Conservation (phyloP, 2,888 invertebrate species). For the Venustoraphidia nigricollis region DNA sequence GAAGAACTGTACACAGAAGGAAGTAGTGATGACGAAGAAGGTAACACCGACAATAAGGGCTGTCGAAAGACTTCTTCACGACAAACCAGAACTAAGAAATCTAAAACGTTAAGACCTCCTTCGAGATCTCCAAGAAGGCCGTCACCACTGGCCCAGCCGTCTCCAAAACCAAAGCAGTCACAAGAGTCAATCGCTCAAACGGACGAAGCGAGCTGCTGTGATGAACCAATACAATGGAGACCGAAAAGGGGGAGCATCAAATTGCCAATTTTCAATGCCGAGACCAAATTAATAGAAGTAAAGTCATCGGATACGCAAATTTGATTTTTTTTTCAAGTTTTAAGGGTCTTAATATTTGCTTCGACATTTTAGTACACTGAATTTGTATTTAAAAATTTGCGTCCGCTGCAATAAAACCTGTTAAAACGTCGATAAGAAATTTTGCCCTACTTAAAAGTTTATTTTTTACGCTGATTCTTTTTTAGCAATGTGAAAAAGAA, state of each 20-base stretch:
- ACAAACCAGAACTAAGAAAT: not conserved
- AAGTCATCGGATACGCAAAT: no score
- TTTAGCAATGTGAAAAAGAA: no score
- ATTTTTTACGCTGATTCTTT: no score
- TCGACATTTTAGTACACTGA: no score
- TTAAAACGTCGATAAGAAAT: no score
- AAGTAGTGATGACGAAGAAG: constrained; percentile 24
- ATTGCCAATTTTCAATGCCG: constrained; percentile 15
- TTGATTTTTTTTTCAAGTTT: no score
- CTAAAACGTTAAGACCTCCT: not conserved
- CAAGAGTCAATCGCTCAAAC: constrained; percentile 4
- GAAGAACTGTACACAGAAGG: constrained; percentile 31
- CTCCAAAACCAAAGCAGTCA: constrained; percentile 1
- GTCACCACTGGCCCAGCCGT: not conserved
- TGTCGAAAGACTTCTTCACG: not conserved
- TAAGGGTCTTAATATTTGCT: no score
- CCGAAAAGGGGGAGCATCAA: constrained; percentile 27
- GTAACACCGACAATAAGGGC: not conserved
- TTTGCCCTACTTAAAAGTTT: no score
- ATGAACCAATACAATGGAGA: constrained; percentile 20
- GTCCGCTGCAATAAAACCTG: no score
- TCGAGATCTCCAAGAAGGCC: not conserved
- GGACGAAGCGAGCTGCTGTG: constrained; percentile 9
- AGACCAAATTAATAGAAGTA: no score
- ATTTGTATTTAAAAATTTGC: no score